Conservation (phyloP, 2,888 invertebrate genomes). For the Tetranychus piercei region DNA sequence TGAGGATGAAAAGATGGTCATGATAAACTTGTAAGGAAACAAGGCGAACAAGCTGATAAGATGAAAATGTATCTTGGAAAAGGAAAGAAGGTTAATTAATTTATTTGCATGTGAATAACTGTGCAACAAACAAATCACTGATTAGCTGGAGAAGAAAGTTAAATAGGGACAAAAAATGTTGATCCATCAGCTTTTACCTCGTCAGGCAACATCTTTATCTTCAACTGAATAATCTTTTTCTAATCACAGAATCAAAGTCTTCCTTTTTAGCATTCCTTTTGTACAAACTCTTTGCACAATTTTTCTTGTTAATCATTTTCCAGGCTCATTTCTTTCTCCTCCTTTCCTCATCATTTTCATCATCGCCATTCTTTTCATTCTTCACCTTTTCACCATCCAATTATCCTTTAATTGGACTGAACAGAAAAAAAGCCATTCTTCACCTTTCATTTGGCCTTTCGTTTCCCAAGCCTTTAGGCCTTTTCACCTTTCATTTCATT, state of each 20-base stretch:
- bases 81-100: no score
- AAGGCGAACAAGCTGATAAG: no score
- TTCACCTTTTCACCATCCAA: background rate
- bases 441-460: background rate
- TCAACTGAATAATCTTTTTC: no score
- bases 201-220: no score
- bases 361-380: background rate
- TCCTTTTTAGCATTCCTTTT: background rate
- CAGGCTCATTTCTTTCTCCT: background rate
- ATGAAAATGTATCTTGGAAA: no score
- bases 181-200: no score
- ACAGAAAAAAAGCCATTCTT: background rate
- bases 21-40: no score
- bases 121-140: no score
- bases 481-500: background rate
- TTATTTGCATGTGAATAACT: no score
- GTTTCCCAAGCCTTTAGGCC: background rate
- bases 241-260: background rate
- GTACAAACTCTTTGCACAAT: background rate
- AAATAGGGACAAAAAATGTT: no score
- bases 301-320: background rate
- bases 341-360: background rate
- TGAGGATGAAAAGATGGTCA: no score
- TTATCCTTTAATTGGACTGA: background rate
- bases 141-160: no score